Base-by-base conservation (phyloP, 2,888 invertebrate species). In the Choreutis nemorana region DNA sequence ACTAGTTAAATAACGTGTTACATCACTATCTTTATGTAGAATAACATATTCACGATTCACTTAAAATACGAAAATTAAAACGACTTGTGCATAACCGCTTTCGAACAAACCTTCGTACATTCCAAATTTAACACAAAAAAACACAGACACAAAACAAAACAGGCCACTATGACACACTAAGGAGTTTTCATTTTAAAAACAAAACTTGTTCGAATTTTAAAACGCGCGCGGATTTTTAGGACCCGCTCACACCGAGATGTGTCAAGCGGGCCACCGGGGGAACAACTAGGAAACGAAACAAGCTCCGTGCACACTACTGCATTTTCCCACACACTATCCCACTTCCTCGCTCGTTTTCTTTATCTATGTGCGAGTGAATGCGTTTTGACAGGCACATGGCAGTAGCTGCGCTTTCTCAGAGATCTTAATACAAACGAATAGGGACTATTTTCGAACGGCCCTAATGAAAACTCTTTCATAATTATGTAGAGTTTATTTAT, bases 201-300 rank as follows among this genome's bases (percentile, higher is more conserved):
- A 45, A 33, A 45, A 41, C 37, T 30, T 7, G 18, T 35, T 29
- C 32, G 33, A 40, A 30, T 61, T 62, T 53, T 54, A 60, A 62
- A 57, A 53, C 55, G 44, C 66, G 64, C 73, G 70, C 66, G 63
- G 63, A 65, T 52, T 51, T 46, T 70, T 62, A 75, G 67, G 75
- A 63, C 71, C 66, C 68, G 72, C 70, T 64, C 59, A 75, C 73
- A 73, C 59, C 57, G 62, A 52, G 58, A 57, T 70, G 72, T 65
- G 66, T 68, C 70, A 67, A 67, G 71, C 73, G 71, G 68, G 71
- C 73, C 67, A 65, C 62, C 68, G 56, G 48, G 64, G 68, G 65
- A 66, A 51, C 71, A 63, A 77, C 73, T 77, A 78, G 77, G 78
- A 78, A 77, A 68, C 65, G 70, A 67, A 59, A 55, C 57, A 55